Evolutionary conservation across 2,113 vertebrate species (phyloP), one percentile per base, ranked within the genome.

Genomic region (Ptilonorhynchus violaceus): DNA sequence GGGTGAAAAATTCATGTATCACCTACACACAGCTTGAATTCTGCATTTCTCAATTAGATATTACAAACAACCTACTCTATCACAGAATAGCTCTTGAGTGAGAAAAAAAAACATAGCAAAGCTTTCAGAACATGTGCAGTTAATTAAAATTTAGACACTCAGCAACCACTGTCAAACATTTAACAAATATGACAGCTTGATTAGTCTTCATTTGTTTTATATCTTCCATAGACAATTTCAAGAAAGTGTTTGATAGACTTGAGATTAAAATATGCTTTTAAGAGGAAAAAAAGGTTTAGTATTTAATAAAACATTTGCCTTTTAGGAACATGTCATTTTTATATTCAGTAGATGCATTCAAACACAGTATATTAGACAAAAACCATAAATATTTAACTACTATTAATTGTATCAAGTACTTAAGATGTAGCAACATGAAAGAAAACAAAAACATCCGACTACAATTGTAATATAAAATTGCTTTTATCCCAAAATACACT

Each of bases 11-110:
- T 92, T 96, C 95, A 89, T 93, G 96, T 96, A 97, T 97, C 98
- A 98, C 97, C 96, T 97, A 97, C 89, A 96, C 92, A 91, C 95
- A 98, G 97, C 93, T 97, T 98, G 97, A 98, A 97, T 97, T 93
- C 80, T 96, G 86, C 67, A 96, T 97, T 90, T 93, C 67, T 97
- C 96, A 96, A 96, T 97, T 97, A 96, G 79, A 88, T 92, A 91
- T 88, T 96, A 86, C 72, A 97, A 97, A 96, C 84, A 98, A 91
- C 66, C 66, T 96, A 73, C 63, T 79, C 62, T 64, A 82, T 91
- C 88, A 83, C 85, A 95, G 93, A 82, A 91, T 80, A 93, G 67
- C 84, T 80, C 62, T 92, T 91, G 44, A 95, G 56, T 78, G 95
- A 66, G 82, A 41, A 62, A 67, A 91, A 84, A 86, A 50, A n/a